Evolutionary conservation across 2,797 vertebrate genomes (phyloP).

Genomic region (Phoebastria nigripes): DNA sequence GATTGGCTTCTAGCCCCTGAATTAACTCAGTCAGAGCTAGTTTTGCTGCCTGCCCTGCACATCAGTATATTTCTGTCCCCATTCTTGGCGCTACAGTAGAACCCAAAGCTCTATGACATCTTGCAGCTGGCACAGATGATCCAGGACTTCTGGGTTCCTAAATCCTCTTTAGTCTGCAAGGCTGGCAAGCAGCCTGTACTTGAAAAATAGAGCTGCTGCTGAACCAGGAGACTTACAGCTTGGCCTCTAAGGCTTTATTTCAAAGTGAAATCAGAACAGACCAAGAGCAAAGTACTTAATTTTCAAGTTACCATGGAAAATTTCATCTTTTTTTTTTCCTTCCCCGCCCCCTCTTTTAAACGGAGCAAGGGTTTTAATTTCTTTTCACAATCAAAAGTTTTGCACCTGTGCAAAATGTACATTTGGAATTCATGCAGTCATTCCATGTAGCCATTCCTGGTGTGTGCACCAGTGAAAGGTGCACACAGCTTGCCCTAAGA

Average conservation of each 20-base stretch:
- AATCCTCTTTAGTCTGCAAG: not conserved
- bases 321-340: too few relatives aligned
- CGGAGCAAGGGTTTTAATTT: not conserved
- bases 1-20: not conserved
- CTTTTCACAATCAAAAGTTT: not conserved
- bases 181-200: not conserved
- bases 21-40: not conserved
- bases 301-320: not conserved
- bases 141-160: not conserved
- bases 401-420: not conserved
- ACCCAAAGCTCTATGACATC: not conserved
- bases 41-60: not conserved
- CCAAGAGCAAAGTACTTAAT: not conserved
- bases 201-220: not conserved
- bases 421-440: not conserved
- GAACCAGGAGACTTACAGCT: not conserved
- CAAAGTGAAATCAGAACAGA: not conserved
- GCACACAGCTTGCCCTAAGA: not conserved
- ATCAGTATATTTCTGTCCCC: not conserved
- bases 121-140: not conserved
- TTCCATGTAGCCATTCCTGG: not conserved
- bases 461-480: not conserved
- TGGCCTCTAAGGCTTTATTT: not conserved
- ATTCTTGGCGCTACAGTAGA: not conserved
- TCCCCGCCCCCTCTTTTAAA: not conserved